A percentile compares a stretch with the other conserved stretches of the same genome.
These are phyloP conservation scores for Aelia acuminata DNA, from an alignment of 2,888 invertebrate species.

Conservation along the genomic window DNA sequence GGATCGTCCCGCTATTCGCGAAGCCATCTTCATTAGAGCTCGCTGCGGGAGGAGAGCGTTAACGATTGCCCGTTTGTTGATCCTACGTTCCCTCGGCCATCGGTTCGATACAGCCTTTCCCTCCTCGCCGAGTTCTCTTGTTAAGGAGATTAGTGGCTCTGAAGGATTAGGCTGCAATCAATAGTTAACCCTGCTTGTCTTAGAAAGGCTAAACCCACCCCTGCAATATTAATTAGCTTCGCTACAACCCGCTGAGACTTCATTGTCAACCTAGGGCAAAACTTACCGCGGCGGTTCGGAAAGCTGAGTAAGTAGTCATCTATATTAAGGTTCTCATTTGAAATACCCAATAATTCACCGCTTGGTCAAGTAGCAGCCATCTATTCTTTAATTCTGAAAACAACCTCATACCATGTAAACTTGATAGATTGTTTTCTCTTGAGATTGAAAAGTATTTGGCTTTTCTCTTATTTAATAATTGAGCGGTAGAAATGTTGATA, in stretches of 20 bases:
- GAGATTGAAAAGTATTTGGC: no score
- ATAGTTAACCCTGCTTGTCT: background rate
- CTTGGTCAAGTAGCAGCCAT: background rate
- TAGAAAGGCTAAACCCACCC: background rate
- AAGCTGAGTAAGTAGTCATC: background rate
- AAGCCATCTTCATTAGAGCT: background rate
- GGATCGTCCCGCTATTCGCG: background rate
- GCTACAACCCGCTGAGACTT: background rate
- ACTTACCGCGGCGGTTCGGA: background rate
- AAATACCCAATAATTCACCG: background rate
- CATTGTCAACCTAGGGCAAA: background rate
- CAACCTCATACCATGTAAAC: no score
- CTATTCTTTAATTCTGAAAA: background rate
- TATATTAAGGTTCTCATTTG: slow-evolving; percentile 16
- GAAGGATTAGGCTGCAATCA: background rate
- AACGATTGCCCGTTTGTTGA: background rate
- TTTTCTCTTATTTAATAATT: no score
- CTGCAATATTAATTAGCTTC: background rate
- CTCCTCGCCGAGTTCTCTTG: background rate
- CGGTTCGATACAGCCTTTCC: background rate
- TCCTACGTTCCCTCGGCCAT: background rate
- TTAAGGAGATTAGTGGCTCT: background rate
- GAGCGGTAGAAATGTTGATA: no score
- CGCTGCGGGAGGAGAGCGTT: no score
- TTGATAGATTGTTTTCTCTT: no score